Conservation (phyloP, 2,888 invertebrate species). For the Lycaena phlaeas region DNA sequence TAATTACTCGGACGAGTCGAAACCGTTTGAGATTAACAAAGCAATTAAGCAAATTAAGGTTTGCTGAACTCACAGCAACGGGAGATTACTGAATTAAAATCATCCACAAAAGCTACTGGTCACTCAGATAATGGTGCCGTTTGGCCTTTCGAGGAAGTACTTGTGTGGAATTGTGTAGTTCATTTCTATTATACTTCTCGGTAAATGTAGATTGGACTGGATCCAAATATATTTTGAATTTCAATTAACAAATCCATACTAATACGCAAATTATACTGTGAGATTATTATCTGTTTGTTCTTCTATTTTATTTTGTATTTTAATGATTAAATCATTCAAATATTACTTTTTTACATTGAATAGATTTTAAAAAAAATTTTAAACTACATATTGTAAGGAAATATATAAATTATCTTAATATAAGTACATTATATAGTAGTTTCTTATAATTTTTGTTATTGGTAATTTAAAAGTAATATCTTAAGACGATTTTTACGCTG, state of each 20-base stretch:
- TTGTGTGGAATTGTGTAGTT: background rate
- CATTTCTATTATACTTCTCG: background rate
- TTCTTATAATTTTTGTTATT: too few species aligned
- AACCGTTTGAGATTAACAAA: constrained; percentile 18
- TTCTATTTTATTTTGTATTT: too few species aligned
- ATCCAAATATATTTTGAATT: background rate
- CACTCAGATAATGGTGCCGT: constrained; percentile 12
- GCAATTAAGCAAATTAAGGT: constrained; percentile 19
- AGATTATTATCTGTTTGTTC: too few species aligned
- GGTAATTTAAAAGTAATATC: too few species aligned
- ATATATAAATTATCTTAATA: too few species aligned
- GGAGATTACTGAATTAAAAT: constrained; percentile 19
- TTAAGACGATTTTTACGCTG: too few species aligned
- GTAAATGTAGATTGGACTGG: background rate
- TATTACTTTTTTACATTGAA: too few species aligned
- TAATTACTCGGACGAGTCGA: background rate
- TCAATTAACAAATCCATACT: background rate
- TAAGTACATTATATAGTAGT: too few species aligned
- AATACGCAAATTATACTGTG: too few species aligned
- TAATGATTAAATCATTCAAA: too few species aligned
- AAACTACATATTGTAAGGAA: too few species aligned
- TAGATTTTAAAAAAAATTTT: too few species aligned
- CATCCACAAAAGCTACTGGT: constrained; percentile 17
- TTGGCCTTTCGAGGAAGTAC: background rate
- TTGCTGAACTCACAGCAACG: constrained; percentile 10